Evolutionary conservation across 2,113 vertebrate species (phyloP), one percentile per base, ranked within the genome.

Genomic region (Thamnophis sirtalis): DNA sequence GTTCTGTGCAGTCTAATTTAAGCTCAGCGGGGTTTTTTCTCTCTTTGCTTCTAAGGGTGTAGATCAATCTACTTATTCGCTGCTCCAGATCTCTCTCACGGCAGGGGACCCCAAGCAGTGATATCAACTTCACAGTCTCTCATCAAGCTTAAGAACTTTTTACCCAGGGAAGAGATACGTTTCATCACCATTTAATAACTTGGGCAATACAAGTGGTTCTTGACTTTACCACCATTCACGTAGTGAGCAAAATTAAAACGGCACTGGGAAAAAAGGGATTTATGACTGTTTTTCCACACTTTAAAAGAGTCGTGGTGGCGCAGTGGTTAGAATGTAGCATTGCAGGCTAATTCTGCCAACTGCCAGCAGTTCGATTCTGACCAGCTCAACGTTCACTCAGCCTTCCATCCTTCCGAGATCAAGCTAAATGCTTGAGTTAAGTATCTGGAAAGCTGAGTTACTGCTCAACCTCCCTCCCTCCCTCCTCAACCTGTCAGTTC

Each of bases 141-240:
- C 84, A 86, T 58, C 48, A n/a, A 49, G 10, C 87, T 48, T 92
- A 73, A 90, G 50, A 86, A 95, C 91, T 73, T n/a, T 55, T 73
- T 91, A 38, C 26, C 60, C 56, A 38, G 3, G 28, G 2, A 51
- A 33, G 54, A 49, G 24, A 73, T 89, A 6, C 2, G 7, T 4
- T 53, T 22, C 56, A 15, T 53, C 5, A 10, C 24, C 24, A 10
- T 60, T 60, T 60, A 26, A 60, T 26, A 26, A 60, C 9, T 60
- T 26, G 24, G 58, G 24, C 1, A 1, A 60, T 60, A 10, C 9
- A 26, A 60, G 58, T 60, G 26, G 58, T 26, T 2, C 56, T 58
- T 58, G 58, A 26, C 58, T 60, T 10, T 26, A 9, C 58, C 26
- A 26, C 24, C 9, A 1, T 26, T 60, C 58, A 9, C 26, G 3